These are phyloP conservation scores for Fopius arisanus DNA, from an alignment of 1,140 invertebrate genomes.

Conservation along the genomic window DNA sequence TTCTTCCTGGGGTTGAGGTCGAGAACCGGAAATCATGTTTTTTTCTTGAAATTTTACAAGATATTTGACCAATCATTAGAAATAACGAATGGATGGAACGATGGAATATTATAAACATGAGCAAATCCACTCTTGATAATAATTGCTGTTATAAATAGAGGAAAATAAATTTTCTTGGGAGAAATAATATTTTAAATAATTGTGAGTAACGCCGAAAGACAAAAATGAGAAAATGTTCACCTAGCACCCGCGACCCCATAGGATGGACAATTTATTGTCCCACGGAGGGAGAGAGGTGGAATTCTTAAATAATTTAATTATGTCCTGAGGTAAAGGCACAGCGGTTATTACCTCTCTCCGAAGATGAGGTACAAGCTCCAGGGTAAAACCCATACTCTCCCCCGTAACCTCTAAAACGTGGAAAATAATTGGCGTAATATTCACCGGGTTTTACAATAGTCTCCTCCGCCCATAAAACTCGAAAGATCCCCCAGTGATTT, in stretches of 20 bases:
- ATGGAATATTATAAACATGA: too few species aligned
- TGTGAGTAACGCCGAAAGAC: background rate
- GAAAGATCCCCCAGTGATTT: background rate
- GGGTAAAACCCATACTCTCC: background rate
- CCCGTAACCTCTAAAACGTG: background rate
- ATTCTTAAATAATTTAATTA: conserved; percentile 15
- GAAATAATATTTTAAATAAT: too few species aligned
- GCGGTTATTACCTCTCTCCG: background rate
- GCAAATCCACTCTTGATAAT: too few species aligned
- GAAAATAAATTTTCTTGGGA: too few species aligned
- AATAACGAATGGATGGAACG: too few species aligned
- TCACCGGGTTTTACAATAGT: background rate
- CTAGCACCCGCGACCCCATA: background rate
- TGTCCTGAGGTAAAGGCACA: background rate
- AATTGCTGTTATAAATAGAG: too few species aligned
- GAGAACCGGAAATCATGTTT: background rate
- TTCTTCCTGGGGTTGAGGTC: background rate
- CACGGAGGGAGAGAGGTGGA: conserved; percentile 2
- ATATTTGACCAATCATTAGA: too few species aligned
- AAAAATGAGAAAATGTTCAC: background rate
- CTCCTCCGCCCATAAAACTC: background rate
- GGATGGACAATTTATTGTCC: conserved; percentile 10
- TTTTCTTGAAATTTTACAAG: too few species aligned
- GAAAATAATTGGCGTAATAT: background rate
- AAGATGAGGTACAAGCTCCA: conserved; percentile 3